Conservation (phyloP, 2,113 vertebrate genomes). For the Isurus oxyrinchus region DNA sequence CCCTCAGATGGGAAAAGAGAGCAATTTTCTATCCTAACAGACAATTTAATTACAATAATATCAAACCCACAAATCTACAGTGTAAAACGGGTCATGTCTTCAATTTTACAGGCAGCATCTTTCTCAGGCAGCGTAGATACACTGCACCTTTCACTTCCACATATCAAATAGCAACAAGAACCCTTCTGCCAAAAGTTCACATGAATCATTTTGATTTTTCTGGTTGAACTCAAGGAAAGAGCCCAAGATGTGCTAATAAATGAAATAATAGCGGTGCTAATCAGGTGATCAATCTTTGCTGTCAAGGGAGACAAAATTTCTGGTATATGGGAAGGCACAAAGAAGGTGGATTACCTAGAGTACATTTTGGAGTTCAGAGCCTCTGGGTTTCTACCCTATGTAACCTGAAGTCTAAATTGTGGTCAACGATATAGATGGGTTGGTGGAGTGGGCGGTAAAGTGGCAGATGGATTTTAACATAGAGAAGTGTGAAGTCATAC, state of each 20-base stretch:
- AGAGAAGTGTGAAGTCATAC: no score
- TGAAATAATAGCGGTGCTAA: neutral
- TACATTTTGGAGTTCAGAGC: neutral
- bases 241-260: neutral
- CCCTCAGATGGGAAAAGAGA: neutral
- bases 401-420: neutral
- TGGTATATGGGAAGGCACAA: neutral
- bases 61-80: neutral
- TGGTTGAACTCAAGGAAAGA: neutral
- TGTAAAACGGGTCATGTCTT: neutral
- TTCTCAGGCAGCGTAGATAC: neutral
- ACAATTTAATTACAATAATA: conserved; percentile 12
- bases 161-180: neutral
- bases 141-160: neutral
- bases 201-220: neutral
- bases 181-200: neutral
- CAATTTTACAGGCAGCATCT: neutral
- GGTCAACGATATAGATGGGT: neutral
- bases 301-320: neutral
- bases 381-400: neutral
- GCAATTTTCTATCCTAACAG: neutral
- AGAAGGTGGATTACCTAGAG: neutral
- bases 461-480: no score
- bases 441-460: no score
- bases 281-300: neutral